Conservation (phyloP, 2,113 vertebrate species). For the Saccopteryx leptura region DNA sequence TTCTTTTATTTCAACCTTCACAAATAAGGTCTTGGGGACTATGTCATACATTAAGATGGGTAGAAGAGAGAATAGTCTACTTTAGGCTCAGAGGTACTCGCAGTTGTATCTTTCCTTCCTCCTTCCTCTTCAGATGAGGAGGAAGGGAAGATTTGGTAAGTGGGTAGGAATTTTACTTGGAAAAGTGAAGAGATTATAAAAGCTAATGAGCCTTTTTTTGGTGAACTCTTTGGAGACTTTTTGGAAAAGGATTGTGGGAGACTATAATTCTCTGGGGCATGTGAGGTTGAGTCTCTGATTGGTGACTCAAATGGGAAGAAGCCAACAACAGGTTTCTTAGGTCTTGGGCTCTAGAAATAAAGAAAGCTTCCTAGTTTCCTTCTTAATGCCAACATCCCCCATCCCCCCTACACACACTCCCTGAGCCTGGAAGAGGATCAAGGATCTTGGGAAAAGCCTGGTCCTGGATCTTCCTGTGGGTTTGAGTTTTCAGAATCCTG, state of each 20-base stretch:
- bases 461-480: not conserved
- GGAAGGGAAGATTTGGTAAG: not conserved
- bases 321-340: not conserved
- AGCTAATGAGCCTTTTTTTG: not conserved
- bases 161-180: not conserved
- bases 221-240: constrained; percentile 20
- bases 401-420: not conserved
- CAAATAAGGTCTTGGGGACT: not conserved
- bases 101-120: not conserved
- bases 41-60: not conserved
- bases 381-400: not conserved
- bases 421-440: not conserved
- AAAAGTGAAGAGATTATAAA: not conserved
- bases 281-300: not conserved
- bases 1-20: not conserved
- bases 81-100: not conserved
- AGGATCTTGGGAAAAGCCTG: not conserved
- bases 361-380: not conserved
- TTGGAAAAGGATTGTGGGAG: not conserved
- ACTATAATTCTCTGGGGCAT: not conserved
- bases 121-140: not conserved
- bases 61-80: not conserved
- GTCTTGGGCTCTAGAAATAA: not conserved
- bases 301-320: not conserved
- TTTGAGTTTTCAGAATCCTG: constrained; percentile 6